These are phyloP conservation scores for Drosophila navojoa DNA, from an alignment of 1,140 invertebrate genomes.

Conservation along the genomic window DNA sequence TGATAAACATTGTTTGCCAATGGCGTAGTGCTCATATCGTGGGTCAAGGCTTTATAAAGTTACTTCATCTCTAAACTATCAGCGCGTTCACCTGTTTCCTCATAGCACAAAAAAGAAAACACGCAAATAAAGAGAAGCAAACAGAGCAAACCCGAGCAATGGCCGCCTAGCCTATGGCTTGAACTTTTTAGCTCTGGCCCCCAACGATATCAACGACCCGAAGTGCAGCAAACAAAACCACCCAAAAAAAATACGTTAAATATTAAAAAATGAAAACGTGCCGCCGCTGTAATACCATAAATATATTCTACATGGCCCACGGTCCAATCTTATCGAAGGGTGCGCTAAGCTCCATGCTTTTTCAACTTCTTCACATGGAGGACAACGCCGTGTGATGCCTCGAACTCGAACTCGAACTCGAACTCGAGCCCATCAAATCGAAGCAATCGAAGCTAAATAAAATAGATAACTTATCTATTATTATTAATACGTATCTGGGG, in stretches of 20 bases:
- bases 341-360: slow-evolving; percentile 15
- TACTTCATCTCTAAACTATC: slow-evolving; percentile 41
- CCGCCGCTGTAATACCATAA: slow-evolving; percentile 33
- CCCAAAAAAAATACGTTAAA: slow-evolving; percentile 9
- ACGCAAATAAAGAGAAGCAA: slow-evolving; percentile 19
- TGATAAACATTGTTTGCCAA: slow-evolving; percentile 4
- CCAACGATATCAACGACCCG: slow-evolving; percentile 39
- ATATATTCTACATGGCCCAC: slow-evolving; percentile 17
- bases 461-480: slow-evolving; percentile 26
- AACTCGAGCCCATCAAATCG: slow-evolving; percentile 24
- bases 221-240: slow-evolving; percentile 24
- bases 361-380: background rate
- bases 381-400: slow-evolving; percentile 21
- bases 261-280: slow-evolving; percentile 37
- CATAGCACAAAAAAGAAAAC: slow-evolving; percentile 18
- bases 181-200: slow-evolving; percentile 34
- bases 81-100: slow-evolving; percentile 39
- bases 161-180: slow-evolving; percentile 35
- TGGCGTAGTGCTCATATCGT: slow-evolving; percentile 4
- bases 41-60: slow-evolving; percentile 32
- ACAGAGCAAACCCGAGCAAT: slow-evolving; percentile 16
- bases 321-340: slow-evolving; percentile 38
- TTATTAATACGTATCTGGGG: slow-evolving; percentile 10
- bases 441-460: slow-evolving; percentile 17
- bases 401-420: slow-evolving; percentile 34